These are phyloP conservation scores for Scyliorhinus canicula DNA, from an alignment of 2,797 vertebrate species.

Conservation along the genomic window DNA sequence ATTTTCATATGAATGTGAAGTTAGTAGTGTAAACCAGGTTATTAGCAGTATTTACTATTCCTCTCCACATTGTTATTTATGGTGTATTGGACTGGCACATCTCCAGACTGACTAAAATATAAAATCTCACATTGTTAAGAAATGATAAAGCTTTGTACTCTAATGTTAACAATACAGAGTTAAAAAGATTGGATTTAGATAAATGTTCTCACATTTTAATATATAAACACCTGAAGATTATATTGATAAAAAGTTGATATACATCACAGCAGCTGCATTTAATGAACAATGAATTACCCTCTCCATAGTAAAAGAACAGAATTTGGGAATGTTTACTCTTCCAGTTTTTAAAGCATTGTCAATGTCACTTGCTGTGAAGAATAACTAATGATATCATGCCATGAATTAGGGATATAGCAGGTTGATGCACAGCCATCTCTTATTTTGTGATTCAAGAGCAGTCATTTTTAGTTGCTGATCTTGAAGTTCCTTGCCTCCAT, in stretches of 20 bases:
- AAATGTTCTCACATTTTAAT: slow-evolving; percentile 16
- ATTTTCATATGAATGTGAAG: slow-evolving; percentile 27
- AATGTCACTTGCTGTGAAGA: not conserved
- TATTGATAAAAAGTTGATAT: slow-evolving; percentile 8
- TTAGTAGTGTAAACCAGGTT: slow-evolving; percentile 8
- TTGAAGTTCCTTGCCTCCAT: not conserved
- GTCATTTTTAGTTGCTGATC: not conserved
- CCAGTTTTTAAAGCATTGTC: slow-evolving; percentile 10
- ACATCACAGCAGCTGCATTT: slow-evolving; percentile 35
- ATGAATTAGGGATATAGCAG: not conserved
- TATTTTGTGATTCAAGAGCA: not conserved
- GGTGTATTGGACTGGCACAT: slow-evolving; percentile 2
- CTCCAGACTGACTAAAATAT: slow-evolving; percentile 15
- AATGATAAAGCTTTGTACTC: not conserved
- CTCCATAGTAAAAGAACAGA: not conserved
- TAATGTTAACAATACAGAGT: slow-evolving; percentile 14
- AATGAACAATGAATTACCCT: not conserved
- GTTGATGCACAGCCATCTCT: not conserved
- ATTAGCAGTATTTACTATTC: not conserved
- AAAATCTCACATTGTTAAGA: not conserved
- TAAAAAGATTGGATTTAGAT: slow-evolving; percentile 20
- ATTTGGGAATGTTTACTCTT: slow-evolving; percentile 16
- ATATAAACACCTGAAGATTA: slow-evolving; percentile 21
- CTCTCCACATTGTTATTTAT: slow-evolving; percentile 1
- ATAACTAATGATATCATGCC: not conserved